Evolutionary conservation across 2,113 vertebrate species (phyloP).

Genomic region (Malurus elegans): DNA sequence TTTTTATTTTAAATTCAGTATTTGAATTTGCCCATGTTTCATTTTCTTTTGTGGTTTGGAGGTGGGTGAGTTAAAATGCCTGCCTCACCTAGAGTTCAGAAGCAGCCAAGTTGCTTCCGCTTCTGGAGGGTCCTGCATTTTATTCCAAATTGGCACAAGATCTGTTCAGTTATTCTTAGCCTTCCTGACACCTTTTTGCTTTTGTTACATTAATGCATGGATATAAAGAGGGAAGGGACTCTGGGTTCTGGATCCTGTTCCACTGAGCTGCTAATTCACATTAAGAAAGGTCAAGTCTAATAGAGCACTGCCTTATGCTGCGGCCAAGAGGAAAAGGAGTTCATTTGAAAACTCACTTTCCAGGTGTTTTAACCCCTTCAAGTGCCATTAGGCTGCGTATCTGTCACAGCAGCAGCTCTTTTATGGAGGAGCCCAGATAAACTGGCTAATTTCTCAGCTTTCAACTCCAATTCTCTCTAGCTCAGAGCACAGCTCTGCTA

Average conservation of each 20-base stretch:
- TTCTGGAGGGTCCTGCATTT: conserved; percentile 62
- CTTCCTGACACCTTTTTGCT: conserved; percentile 63
- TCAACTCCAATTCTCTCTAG: background rate
- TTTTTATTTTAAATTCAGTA: conserved; percentile 37
- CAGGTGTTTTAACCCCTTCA: conserved; percentile 58
- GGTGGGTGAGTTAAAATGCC: conserved; percentile 14
- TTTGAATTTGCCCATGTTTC: background rate
- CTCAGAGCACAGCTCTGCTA: background rate
- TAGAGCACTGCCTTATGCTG: conserved; percentile 55
- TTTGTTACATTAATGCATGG: conserved; percentile 66
- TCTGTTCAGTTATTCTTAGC: conserved; percentile 68
- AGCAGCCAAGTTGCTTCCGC: conserved; percentile 46
- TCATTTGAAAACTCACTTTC: conserved; percentile 41
- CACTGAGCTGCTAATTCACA: conserved; percentile 55
- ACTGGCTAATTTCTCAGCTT: conserved; percentile 9
- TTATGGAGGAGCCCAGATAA: conserved; percentile 13
- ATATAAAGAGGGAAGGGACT: conserved; percentile 51
- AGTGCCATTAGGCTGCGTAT: background rate
- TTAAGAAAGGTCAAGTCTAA: conserved; percentile 64
- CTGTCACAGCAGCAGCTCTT: background rate
- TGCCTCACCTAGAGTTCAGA: conserved; percentile 49
- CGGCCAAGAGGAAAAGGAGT: conserved; percentile 57
- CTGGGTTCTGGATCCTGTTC: conserved; percentile 49
- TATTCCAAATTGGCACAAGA: conserved; percentile 63
- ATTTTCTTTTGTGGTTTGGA: conserved; percentile 28